Conservation (phyloP, 2,888 invertebrate species). For the Epicampocera succincta region DNA sequence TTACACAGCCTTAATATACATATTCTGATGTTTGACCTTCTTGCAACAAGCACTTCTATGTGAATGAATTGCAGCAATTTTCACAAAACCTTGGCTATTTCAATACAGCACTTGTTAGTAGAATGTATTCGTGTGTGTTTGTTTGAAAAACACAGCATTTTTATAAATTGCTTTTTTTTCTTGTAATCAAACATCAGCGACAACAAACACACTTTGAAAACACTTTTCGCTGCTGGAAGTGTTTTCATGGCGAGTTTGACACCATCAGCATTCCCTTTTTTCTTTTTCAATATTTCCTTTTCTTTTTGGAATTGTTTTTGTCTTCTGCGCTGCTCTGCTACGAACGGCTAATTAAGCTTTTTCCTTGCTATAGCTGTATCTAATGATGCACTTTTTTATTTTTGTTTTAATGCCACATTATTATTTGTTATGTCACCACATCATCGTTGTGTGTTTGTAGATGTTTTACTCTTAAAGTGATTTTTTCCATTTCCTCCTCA, state of each 20-base stretch:
- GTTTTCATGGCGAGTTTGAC: background rate
- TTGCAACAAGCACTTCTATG: too few relatives aligned
- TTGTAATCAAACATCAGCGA: constrained; percentile 5
- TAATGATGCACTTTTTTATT: constrained; percentile 57
- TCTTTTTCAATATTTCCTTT: constrained; percentile 9
- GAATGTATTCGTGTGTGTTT: too few relatives aligned
- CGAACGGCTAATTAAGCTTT: constrained; percentile 55
- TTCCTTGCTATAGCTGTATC: constrained; percentile 40
- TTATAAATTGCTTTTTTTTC: background rate
- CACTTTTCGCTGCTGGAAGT: constrained; percentile 1
- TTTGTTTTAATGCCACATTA: constrained; percentile 47
- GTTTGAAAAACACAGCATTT: too few relatives aligned
- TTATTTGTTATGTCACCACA: constrained; percentile 64
- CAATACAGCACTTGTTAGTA: background rate
- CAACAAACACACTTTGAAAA: background rate
- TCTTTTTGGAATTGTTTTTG: background rate
- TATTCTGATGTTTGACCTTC: too few relatives aligned
- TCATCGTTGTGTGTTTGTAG: constrained; percentile 17
- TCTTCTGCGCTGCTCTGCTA: constrained; percentile 21
- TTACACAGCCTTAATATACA: too few relatives aligned
- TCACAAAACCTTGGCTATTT: background rate
- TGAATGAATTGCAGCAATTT: too few relatives aligned
- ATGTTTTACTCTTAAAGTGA: constrained; percentile 38
- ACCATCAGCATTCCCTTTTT: constrained; percentile 18
- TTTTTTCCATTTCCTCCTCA: constrained; percentile 11